Conservation (phyloP, 1,140 invertebrate species). For the Drosophila leontia region DNA sequence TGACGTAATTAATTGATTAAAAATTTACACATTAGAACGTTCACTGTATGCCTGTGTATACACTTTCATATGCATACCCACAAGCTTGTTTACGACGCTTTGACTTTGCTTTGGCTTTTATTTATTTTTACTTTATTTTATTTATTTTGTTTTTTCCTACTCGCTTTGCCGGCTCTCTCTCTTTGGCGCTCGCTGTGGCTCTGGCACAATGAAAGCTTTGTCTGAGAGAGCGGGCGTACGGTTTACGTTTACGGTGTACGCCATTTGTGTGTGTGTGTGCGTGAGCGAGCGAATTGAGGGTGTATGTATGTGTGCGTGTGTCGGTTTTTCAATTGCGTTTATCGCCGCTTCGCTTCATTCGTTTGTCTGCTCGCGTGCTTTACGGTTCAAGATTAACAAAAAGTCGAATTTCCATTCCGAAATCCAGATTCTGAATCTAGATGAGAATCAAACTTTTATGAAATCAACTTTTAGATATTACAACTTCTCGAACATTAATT, state of each 20-base stretch:
- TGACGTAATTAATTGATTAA: neutral
- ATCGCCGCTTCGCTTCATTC: slow-evolving; percentile 79
- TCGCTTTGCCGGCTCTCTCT: slow-evolving; percentile 65
- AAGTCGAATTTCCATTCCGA: slow-evolving; percentile 21
- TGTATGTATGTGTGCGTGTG: slow-evolving; percentile 36
- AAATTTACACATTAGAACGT: neutral
- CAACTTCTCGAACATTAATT: neutral
- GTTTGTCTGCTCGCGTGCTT: slow-evolving; percentile 77
- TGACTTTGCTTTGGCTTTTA: slow-evolving; percentile 56
- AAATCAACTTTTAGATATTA: neutral
- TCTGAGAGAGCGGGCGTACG: slow-evolving; percentile 4
- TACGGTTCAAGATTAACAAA: slow-evolving; percentile 68
- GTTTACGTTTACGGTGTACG: neutral
- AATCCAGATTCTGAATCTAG: slow-evolving; percentile 1
- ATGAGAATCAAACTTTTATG: neutral
- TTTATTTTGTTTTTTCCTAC: slow-evolving; percentile 19
- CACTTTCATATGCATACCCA: slow-evolving; percentile 15
- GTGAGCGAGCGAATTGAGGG: slow-evolving; percentile 8
- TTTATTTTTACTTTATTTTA: slow-evolving; percentile 42
- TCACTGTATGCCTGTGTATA: slow-evolving; percentile 7
- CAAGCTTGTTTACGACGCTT: slow-evolving; percentile 68
- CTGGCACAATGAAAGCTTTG: slow-evolving; percentile 38
- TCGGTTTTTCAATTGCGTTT: slow-evolving; percentile 74
- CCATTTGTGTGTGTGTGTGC: neutral
- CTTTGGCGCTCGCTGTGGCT: slow-evolving; percentile 11